Percentiles rank a stretch among this genome's conserved stretches.
These are phyloP conservation scores for Platalea minor DNA, from an alignment of 2,797 vertebrate genomes.

Conservation along the genomic window DNA sequence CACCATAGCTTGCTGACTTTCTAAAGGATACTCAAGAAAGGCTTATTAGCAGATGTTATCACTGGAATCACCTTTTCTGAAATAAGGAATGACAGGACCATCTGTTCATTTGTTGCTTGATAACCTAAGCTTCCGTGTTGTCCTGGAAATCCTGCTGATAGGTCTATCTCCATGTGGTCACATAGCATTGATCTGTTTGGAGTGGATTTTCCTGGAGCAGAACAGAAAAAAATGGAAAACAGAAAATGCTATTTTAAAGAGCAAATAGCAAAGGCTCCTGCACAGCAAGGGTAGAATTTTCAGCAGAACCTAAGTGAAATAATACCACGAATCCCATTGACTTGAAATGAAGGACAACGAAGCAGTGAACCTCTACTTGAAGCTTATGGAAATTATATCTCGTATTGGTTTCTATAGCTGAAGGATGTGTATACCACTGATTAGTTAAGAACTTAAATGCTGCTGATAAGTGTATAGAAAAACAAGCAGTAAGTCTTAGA, in stretches of 20 bases:
- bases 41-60: constrained; percentile 72
- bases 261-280: neutral
- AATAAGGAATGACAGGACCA: constrained; percentile 67
- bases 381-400: neutral
- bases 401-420: neutral
- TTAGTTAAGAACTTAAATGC: constrained; percentile 52
- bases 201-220: constrained; percentile 43
- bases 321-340: neutral
- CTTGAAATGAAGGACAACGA: neutral
- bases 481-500: neutral
- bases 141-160: constrained; percentile 60
- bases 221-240: neutral
- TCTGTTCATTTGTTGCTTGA: constrained; percentile 69
- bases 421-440: constrained; percentile 4
- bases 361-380: neutral
- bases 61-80: constrained; percentile 64
- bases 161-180: constrained; percentile 47
- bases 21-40: constrained; percentile 66
- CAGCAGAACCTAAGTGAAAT: neutral
- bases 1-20: constrained; percentile 56
- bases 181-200: constrained; percentile 57
- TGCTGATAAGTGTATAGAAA: constrained; percentile 13
- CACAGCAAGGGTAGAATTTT: neutral
- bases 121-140: constrained; percentile 59
- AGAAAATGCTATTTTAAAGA: constrained; percentile 40